Conservation (phyloP, 1,140 invertebrate species). For the Oncopodura yosiiana region DNA sequence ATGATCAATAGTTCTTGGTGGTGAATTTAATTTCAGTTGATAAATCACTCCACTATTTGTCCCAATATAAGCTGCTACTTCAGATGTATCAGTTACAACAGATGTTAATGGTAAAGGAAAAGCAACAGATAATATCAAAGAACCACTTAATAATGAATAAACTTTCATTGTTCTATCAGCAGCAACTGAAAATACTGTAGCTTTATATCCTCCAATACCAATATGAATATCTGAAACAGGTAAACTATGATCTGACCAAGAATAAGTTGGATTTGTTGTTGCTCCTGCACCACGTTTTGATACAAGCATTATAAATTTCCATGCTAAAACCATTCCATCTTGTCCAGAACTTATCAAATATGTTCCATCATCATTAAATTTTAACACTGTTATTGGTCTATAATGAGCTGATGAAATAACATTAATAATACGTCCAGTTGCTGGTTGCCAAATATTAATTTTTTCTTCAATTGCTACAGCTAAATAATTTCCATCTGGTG, state of each 20-base stretch:
- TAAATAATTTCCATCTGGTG: constrained; percentile 58
- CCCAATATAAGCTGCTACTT: constrained; percentile 64
- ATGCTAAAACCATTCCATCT: constrained; percentile 72
- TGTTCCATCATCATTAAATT: constrained; percentile 61
- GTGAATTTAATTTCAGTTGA: constrained; percentile 53
- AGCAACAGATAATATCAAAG: constrained; percentile 57
- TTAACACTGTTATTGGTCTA: constrained; percentile 61
- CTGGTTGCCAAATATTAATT: constrained; percentile 72
- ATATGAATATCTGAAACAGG: constrained; percentile 62
- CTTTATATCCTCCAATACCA: constrained; percentile 47
- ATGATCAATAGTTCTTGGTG: constrained; percentile 55
- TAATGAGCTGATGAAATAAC: constrained; percentile 61
- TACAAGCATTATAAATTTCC: constrained; percentile 49
- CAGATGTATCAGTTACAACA: constrained; percentile 57
- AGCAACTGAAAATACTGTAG: constrained; percentile 63
- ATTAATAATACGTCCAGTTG: constrained; percentile 60
- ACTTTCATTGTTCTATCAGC: constrained; percentile 71
- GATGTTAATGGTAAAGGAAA: constrained; percentile 60
- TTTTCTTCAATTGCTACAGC: constrained; percentile 67
- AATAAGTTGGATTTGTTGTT: constrained; percentile 43
- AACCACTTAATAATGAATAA: constrained; percentile 59
- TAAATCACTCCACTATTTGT: constrained; percentile 57
- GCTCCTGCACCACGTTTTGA: constrained; percentile 41
- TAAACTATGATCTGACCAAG: constrained; percentile 59
- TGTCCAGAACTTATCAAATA: constrained; percentile 65